Evolutionary conservation across 2,113 vertebrate species (phyloP), one percentile per base, ranked within the genome.

Genomic region (Toxotes chatareus): DNA sequence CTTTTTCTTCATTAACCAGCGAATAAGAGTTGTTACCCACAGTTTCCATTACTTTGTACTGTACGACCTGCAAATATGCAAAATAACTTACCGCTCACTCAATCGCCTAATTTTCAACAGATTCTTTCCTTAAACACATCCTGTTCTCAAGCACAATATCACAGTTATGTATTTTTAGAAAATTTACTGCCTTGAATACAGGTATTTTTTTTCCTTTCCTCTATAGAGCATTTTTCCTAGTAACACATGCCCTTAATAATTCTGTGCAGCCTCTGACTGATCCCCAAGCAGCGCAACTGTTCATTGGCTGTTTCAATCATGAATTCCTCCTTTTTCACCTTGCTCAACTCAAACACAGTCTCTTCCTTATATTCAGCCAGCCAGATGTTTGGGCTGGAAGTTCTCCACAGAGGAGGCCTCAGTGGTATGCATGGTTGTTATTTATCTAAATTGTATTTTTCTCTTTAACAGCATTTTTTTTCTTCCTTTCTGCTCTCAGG

Each of bases 391-490:
- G 66, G 84, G 69, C 86, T 93, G 85, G 93, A 89, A 34, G 40
- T 78, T 80, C 63, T 92, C 87, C 84, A 83, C 61, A 63, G 83
- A 87, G 75, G 81, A 89, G 88, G 73, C 80, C 86, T 84, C 84
- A 69, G 73, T 80, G 85, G 86, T 80, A 76, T 84, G 76, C 63
- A 57, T 72, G 70, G 76, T 86, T 91, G 82, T 89, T 92, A 90
- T 91, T 92, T 90, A 89, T 91, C 86, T 82, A 81, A 82, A 83
- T 85, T 90, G 74, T 91, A 88, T 87, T 94, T 91, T 88, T 88
- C 81, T 87, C 69, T 79, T 85, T 64, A 76, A 81, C 71, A 34
- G 10, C 56, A 23, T 66, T 66, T 73, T 61, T 74, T 78, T 34
- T 49, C 1, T 34, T 46, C 60, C 73, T 63, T 76, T 82, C 81